Evolutionary conservation across 2,113 vertebrate genomes (phyloP).

Genomic region (Haliaeetus leucogaster): DNA sequence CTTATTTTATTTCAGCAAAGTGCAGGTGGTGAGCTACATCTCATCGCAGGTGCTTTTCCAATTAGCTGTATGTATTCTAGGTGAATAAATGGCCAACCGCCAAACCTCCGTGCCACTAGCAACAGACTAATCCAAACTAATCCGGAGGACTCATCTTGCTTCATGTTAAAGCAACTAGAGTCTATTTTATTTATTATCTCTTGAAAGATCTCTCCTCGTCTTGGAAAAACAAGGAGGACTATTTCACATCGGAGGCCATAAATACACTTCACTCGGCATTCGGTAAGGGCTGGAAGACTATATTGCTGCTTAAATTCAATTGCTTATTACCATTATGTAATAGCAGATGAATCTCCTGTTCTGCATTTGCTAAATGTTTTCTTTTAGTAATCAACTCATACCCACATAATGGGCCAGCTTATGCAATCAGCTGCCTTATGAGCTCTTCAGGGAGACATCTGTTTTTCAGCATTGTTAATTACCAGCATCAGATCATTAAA

Average conservation of each 20-base stretch:
- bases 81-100: constrained; percentile 41
- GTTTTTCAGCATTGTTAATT: constrained; percentile 57
- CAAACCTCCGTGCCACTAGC: constrained; percentile 45
- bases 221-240: constrained; percentile 29
- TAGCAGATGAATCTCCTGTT: constrained; percentile 37
- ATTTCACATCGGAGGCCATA: background rate
- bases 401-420: constrained; percentile 32
- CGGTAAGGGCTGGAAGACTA: background rate
- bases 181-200: constrained; percentile 33
- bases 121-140: constrained; percentile 63
- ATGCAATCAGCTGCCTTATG: constrained; percentile 17
- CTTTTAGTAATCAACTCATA: constrained; percentile 60
- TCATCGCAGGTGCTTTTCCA: constrained; percentile 63
- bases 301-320: background rate
- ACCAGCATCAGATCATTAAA: constrained; percentile 17
- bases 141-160: constrained; percentile 31
- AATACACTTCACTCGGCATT: background rate
- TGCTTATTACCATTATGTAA: constrained; percentile 54
- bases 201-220: constrained; percentile 39
- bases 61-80: constrained; percentile 64
- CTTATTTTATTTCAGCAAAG: constrained; percentile 61
- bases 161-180: constrained; percentile 44
- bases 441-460: constrained; percentile 51
- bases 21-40: constrained; percentile 63
- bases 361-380: constrained; percentile 67